phyloP scores from a whole-genome alignment of 2,888 invertebrate species.

The Pollenia labialis region DNA sequence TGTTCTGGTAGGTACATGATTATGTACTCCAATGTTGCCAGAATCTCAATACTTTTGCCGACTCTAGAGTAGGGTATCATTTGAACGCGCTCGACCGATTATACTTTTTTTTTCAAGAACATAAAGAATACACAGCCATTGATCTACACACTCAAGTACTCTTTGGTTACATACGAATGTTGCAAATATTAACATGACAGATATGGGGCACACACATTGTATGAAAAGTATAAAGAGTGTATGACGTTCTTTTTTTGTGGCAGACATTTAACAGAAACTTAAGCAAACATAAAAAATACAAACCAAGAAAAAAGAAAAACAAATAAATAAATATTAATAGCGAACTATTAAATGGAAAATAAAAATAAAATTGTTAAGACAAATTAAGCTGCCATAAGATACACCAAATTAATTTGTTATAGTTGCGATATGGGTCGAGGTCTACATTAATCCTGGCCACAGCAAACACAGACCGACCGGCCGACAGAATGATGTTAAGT shows the following conservation, averaged over 20 bases:
- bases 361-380: conserved; percentile 45
- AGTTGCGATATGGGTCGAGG: conserved; percentile 30
- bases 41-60: no score
- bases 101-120: conserved; percentile 28
- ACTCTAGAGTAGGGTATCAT: no score
- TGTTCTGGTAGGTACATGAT: no score
- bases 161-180: conserved; percentile 29
- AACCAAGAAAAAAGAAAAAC: background rate
- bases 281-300: conserved; percentile 22
- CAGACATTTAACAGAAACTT: conserved; percentile 21
- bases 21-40: no score
- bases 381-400: conserved; percentile 56
- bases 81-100: no score
- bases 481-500: conserved; percentile 28
- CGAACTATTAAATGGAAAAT: conserved; percentile 37
- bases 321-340: conserved; percentile 49
- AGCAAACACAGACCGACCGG: background rate
- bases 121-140: conserved; percentile 28
- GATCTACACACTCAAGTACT: conserved; percentile 14
- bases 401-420: conserved; percentile 43
- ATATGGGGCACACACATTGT: conserved; percentile 70
- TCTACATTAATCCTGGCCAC: conserved; percentile 4
- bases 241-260: conserved; percentile 1
- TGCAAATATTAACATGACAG: conserved; percentile 67
- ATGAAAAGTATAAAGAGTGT: conserved; percentile 44